Percentiles rank a stretch among this genome's conserved stretches.
These are phyloP conservation scores for Salvelinus namaycush DNA, from an alignment of 2,113 vertebrate species.

Conservation along the genomic window DNA sequence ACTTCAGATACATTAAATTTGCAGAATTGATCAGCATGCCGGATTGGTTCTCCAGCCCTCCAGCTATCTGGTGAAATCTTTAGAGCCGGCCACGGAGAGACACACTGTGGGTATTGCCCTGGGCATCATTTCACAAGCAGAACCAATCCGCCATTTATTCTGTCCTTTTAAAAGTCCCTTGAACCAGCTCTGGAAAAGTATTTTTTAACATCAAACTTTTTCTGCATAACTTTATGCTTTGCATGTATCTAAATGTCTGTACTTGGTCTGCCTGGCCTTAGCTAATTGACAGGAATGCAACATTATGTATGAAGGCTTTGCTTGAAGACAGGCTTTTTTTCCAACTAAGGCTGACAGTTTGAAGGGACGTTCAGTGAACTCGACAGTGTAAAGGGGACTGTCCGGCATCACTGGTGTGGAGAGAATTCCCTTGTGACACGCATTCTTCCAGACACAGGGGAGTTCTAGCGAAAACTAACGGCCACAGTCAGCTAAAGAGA, in stretches of 20 bases:
- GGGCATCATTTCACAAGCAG: slow-evolving; percentile 22
- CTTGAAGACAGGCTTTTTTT: slow-evolving; percentile 11
- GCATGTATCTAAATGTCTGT: background rate
- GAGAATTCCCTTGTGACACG: background rate
- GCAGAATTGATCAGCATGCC: slow-evolving; percentile 59
- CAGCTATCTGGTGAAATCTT: slow-evolving; percentile 45
- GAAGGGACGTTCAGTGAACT: slow-evolving; percentile 13
- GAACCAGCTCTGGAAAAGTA: slow-evolving; percentile 17
- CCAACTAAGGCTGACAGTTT: slow-evolving; percentile 19
- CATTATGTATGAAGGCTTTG: slow-evolving; percentile 36
- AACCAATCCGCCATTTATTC: slow-evolving; percentile 39
- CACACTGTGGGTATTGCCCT: slow-evolving; percentile 19
- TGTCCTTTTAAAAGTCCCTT: background rate
- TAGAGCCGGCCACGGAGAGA: slow-evolving; percentile 38
- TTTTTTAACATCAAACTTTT: slow-evolving; percentile 1
- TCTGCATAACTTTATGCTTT: slow-evolving; percentile 6
- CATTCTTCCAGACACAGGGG: background rate
- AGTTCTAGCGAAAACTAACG: slow-evolving; percentile 1
- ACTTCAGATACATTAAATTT: slow-evolving; percentile 53
- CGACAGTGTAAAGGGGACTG: background rate
- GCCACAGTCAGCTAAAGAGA: background rate
- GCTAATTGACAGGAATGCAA: slow-evolving; percentile 35
- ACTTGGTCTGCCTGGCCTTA: slow-evolving; percentile 1
- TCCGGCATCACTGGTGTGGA: background rate
- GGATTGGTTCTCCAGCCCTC: slow-evolving; percentile 40